Conservation (phyloP, 64 coral and sea anemone genomes). For the Exaiptasia diaphana region DNA sequence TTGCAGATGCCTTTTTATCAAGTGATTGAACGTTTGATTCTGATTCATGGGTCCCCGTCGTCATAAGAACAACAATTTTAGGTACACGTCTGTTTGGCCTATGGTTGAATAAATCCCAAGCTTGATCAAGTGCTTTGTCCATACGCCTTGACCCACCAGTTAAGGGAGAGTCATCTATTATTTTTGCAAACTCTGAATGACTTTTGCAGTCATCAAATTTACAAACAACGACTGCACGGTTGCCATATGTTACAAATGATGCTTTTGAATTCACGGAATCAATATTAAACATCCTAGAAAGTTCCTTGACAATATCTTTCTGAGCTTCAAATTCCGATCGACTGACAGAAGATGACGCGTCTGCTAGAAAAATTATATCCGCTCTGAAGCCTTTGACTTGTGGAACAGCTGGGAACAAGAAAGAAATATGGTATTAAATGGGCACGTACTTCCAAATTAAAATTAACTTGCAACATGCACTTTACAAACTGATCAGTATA, state of each 20-base stretch:
- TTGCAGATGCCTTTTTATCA: constrained; percentile 10
- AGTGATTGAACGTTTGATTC: neutral
- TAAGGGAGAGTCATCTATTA: constrained; percentile 29
- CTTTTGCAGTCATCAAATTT: constrained; percentile 29
- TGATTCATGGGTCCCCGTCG: constrained; percentile 36
- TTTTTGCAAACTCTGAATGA: constrained; percentile 16
- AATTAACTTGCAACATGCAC: too few relatives aligned
- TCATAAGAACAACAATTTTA: constrained; percentile 65
- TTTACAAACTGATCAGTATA: too few relatives aligned
- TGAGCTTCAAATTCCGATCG: constrained; percentile 15
- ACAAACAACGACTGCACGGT: neutral
- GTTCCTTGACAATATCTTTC: constrained; percentile 55
- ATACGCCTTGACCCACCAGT: constrained; percentile 62
- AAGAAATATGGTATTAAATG: too few relatives aligned
- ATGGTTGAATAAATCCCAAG: constrained; percentile 24
- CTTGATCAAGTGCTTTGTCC: constrained; percentile 58
- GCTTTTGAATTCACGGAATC: constrained; percentile 21
- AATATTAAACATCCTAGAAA: constrained; percentile 46
- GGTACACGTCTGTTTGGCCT: constrained; percentile 5
- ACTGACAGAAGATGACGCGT: constrained; percentile 43
- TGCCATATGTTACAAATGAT: constrained; percentile 40
- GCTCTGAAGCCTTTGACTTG: constrained; percentile 5
- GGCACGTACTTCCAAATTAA: too few relatives aligned
- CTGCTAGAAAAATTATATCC: constrained; percentile 58
- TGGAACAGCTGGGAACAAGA: neutral